A percentile compares a stretch with the other conserved stretches of the same genome.
Conservation (phyloP, 2,113 vertebrate genomes). For the Phylloscopus trochilus region DNA sequence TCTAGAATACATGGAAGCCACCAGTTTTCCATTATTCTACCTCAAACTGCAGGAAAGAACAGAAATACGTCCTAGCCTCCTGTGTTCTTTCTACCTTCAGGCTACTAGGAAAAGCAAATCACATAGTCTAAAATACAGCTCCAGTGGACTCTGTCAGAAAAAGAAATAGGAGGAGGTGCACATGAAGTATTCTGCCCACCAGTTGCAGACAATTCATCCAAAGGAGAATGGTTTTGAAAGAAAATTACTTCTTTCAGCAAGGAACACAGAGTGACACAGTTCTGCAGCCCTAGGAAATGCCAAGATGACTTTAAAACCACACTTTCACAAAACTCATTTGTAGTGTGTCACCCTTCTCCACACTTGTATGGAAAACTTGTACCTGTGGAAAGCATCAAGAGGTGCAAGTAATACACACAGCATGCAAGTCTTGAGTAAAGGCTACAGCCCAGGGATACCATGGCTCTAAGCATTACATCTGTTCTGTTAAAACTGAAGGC, state of each 20-base stretch:
- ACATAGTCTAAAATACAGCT: background rate
- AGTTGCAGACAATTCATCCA: background rate
- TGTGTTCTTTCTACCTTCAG: background rate
- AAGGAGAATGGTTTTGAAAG: background rate
- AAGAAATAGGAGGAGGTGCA: background rate
- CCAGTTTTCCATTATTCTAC: background rate
- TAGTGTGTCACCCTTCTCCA: background rate
- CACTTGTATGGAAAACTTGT: background rate
- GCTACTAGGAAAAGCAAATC: background rate
- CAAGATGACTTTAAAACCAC: background rate
- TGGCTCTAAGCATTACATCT: background rate
- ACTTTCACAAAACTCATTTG: background rate
- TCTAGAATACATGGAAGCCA: background rate
- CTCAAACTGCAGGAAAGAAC: background rate
- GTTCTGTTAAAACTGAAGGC: background rate
- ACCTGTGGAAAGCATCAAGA: background rate
- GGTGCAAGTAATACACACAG: background rate
- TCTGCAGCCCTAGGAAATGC: background rate
- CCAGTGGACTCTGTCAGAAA: background rate
- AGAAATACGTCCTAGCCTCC: rapidly evolving
- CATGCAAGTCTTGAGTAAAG: background rate
- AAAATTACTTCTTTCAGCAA: background rate
- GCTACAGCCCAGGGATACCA: background rate
- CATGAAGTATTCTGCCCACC: background rate
- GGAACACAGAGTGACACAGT: background rate